Percentiles rank a stretch among this genome's conserved stretches.
Conservation (phyloP, 2,113 vertebrate species). For the Pygoscelis antarcticus region DNA sequence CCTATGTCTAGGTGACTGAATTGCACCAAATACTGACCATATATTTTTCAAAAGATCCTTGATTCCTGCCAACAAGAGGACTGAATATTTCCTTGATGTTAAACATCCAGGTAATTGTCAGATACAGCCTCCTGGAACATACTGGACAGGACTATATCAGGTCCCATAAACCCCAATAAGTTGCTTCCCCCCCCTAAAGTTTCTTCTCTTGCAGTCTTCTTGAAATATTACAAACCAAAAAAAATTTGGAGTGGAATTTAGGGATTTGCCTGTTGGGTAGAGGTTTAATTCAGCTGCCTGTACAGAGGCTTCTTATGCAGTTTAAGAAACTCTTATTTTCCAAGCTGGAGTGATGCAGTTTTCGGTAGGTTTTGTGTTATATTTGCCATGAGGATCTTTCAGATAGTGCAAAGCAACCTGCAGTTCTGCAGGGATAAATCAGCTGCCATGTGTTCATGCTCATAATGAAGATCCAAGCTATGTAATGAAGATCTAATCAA, state of each 20-base stretch:
- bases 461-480: background rate
- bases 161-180: accelerated
- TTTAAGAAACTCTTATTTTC: background rate
- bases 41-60: background rate
- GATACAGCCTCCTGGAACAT: background rate
- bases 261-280: background rate
- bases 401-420: accelerated
- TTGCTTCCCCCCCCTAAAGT: background rate
- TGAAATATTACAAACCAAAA: background rate
- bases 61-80: background rate
- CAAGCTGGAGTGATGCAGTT: background rate
- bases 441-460: background rate
- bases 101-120: background rate
- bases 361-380: background rate
- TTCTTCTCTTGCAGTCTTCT: background rate
- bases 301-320: background rate
- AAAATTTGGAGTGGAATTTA: background rate
- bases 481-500: background rate
- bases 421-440: background rate
- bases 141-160: no score
- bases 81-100: background rate
- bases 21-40: background rate
- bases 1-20: background rate
- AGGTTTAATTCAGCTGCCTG: background rate
- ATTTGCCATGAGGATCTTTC: background rate